Conservation (phyloP, 2,113 vertebrate species). For the Plotosus lineatus region DNA sequence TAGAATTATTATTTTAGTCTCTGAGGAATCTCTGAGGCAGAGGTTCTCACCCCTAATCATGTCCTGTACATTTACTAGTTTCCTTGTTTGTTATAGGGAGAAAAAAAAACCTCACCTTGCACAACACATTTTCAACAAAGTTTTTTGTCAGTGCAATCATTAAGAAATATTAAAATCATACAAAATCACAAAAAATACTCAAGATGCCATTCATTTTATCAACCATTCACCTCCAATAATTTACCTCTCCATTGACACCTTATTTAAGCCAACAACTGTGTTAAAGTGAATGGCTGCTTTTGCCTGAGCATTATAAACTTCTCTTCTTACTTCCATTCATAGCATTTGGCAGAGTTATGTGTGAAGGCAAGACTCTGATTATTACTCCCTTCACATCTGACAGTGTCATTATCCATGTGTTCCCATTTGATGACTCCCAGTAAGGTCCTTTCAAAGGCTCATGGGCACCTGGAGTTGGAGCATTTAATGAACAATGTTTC, state of each 20-base stretch:
- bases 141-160: conserved; percentile 17
- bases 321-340: conserved; percentile 23
- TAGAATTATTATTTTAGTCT: neutral
- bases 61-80: too few relatives aligned
- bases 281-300: conserved; percentile 59
- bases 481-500: conserved; percentile 71
- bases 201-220: conserved; percentile 33
- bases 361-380: conserved; percentile 73
- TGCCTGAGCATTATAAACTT: conserved; percentile 46
- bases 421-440: conserved; percentile 77
- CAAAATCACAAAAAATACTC: conserved; percentile 26
- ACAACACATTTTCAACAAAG: neutral
- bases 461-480: conserved; percentile 72
- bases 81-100: too few relatives aligned
- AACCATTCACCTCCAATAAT: conserved; percentile 43
- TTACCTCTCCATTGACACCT: conserved; percentile 49
- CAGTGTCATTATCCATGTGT: conserved; percentile 80
- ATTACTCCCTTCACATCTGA: conserved; percentile 77
- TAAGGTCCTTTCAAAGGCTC: conserved; percentile 78
- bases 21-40: neutral
- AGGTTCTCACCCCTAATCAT: too few relatives aligned
- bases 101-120: neutral
- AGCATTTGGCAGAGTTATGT: conserved; percentile 22
- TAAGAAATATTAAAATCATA: conserved; percentile 15
- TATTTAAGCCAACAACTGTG: conserved; percentile 51